Base-by-base conservation (phyloP, 2,888 invertebrate species). In the Lochmaea crataegi region DNA sequence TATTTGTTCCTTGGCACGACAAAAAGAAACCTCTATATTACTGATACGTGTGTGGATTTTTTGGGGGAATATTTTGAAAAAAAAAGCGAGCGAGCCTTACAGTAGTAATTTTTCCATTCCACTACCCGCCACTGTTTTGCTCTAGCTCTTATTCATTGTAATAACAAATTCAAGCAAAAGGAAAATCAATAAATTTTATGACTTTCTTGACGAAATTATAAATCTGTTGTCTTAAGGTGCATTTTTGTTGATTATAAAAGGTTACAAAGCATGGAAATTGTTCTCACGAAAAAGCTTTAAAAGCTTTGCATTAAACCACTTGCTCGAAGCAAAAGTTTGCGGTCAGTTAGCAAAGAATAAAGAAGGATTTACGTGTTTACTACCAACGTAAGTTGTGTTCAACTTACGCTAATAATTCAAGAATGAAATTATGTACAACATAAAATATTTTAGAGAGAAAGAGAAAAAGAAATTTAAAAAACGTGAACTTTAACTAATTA, bases 181-280 rank as follows among this genome's bases (percentile, higher is more conserved):
- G n/a, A 7, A 10, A 66, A 56, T 16, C 32, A 18, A 16, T 41
- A 48, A 14, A 32, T 63, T 69, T 56, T 63, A 61, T 38, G 60
- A 68, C 14, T 63, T 41, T 22, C 12, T 61, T 63, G 61, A 63
- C 61, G 60, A 56, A 67, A 67, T 67, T 72, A 72, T 72, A 48
- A 72, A 72, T 67, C 51, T 67, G 72, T 67, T 22, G 60, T 53
- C n/a, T 60, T 66, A 61, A 61, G 65, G 72, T 66, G 68, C 72
- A 72, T 67, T 72, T 53, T 68, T 63, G 67, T 72, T 61, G 38
- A 72, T 67, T 72, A 68, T 18, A 63, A 72, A 72, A 67, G 64
- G 64, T 68, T 68, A 72, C 68, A 72, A 68, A 68, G 64, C 68
- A 72, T 72, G 72, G 68, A 72, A 68, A 72, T 68, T 64, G 63